These are phyloP conservation scores for Aspidiotus destructor DNA, from an alignment of 2,888 invertebrate genomes.

Conservation along the genomic window DNA sequence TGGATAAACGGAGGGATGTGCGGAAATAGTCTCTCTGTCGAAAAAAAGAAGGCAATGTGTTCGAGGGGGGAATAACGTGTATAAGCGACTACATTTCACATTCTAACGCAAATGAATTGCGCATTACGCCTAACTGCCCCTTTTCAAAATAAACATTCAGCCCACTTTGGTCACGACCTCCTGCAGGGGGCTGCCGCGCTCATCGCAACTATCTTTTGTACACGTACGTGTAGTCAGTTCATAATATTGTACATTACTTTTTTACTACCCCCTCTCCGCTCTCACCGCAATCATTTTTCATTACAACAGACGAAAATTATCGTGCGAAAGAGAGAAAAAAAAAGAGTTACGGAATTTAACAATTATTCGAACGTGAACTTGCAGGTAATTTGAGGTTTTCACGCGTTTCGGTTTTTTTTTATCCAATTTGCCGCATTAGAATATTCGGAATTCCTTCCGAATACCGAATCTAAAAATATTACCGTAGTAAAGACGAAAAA, in stretches of 20 bases:
- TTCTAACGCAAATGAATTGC: conserved; percentile 32
- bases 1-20: conserved; percentile 13
- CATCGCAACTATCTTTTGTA: conserved; percentile 2
- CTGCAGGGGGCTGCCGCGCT: conserved; percentile 28
- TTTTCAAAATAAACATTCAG: conserved; percentile 34
- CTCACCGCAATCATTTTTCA: conserved; percentile 21
- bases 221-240: not conserved
- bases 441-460: too few relatives aligned
- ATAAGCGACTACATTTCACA: conserved; percentile 31
- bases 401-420: too few relatives aligned
- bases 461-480: too few relatives aligned
- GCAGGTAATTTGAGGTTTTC: too few relatives aligned
- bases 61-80: conserved; percentile 7
- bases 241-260: not conserved
- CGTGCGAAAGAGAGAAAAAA: too few relatives aligned
- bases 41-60: conserved; percentile 2
- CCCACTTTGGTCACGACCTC: conserved; percentile 33
- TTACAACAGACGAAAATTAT: conserved; percentile 2
- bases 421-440: too few relatives aligned
- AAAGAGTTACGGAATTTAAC: too few relatives aligned
- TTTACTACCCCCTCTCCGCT: not conserved
- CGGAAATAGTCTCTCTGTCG: conserved; percentile 29
- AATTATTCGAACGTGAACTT: too few relatives aligned
- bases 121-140: conserved; percentile 34
- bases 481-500: too few relatives aligned